Percentiles rank a stretch among this genome's conserved stretches.
Conservation (phyloP, 2,888 invertebrate genomes). For the Ceratothoa steindachneri region DNA sequence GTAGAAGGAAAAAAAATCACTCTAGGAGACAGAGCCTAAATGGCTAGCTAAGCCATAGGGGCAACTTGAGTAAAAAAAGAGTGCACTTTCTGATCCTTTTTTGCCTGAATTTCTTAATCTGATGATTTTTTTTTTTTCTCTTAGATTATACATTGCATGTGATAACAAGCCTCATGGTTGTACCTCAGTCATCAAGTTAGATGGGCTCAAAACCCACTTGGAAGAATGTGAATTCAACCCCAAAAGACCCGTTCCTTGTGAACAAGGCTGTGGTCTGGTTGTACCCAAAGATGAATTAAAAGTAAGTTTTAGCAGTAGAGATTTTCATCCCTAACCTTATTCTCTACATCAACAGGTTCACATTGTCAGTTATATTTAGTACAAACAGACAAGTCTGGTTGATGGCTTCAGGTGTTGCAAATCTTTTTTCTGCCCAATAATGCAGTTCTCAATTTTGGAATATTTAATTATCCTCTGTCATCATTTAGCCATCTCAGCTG, state of each 20-base stretch:
- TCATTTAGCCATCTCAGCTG: background rate
- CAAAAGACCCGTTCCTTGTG: slow-evolving; percentile 86
- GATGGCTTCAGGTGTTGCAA: background rate
- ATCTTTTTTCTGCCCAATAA: background rate
- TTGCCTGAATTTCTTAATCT: too few species aligned
- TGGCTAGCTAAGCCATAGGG: too few species aligned
- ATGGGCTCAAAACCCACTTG: slow-evolving; percentile 75
- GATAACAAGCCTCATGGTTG: slow-evolving; percentile 88
- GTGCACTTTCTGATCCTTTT: too few species aligned
- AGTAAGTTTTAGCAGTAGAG: slow-evolving; percentile 53
- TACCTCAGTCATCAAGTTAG: slow-evolving; percentile 75
- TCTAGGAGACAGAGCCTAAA: too few species aligned
- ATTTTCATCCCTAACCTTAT: background rate
- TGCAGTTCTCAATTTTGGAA: background rate
- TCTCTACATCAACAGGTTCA: too few species aligned
- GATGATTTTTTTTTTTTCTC: slow-evolving; percentile 30
- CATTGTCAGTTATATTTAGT: background rate
- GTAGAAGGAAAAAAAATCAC: too few species aligned
- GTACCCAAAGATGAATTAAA: slow-evolving; percentile 92
- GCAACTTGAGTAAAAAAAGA: too few species aligned
- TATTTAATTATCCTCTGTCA: too few species aligned
- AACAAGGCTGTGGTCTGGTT: slow-evolving; percentile 86
- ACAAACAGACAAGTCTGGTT: background rate
- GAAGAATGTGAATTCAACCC: slow-evolving; percentile 92
- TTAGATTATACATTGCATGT: slow-evolving; percentile 79